phyloP scores from a whole-genome alignment of 2,888 invertebrate genomes.

The Nephrotoma appendiculata region DNA sequence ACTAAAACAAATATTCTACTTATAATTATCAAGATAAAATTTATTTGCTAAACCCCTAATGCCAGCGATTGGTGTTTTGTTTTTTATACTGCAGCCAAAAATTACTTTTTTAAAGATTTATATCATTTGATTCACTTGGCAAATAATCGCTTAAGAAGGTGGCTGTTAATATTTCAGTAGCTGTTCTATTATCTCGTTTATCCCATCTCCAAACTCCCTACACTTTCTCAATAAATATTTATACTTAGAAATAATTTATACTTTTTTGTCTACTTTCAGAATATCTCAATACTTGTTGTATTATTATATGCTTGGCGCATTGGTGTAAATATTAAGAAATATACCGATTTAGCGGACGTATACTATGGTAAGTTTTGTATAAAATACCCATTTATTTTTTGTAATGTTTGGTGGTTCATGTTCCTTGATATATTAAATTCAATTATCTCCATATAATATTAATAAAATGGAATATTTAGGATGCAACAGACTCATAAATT shows the following conservation, averaged over 20 bases:
- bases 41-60: no score
- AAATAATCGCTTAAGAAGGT: no score
- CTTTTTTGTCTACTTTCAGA: constrained; percentile 40
- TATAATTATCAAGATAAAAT: no score
- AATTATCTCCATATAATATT: background rate
- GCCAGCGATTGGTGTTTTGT: no score
- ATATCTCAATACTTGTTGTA: constrained; percentile 59
- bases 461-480: background rate
- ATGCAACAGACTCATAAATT: background rate
- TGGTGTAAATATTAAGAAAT: constrained; percentile 53
- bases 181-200: no score
- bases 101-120: no score
- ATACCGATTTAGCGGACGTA: constrained; percentile 54
- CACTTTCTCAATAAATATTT: background rate
- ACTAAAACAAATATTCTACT: no score
- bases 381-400: background rate
- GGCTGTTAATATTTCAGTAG: no score
- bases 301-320: constrained; percentile 63
- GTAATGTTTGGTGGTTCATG: background rate
- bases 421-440: background rate
- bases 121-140: no score
- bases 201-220: no score
- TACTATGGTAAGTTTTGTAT: constrained; percentile 48
- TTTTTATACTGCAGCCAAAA: no score
- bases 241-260: background rate